Percentiles rank a stretch among this genome's conserved stretches.
Evolutionary conservation across 2,888 invertebrate species (phyloP).

Genomic region (Tigriopus californicus): DNA sequence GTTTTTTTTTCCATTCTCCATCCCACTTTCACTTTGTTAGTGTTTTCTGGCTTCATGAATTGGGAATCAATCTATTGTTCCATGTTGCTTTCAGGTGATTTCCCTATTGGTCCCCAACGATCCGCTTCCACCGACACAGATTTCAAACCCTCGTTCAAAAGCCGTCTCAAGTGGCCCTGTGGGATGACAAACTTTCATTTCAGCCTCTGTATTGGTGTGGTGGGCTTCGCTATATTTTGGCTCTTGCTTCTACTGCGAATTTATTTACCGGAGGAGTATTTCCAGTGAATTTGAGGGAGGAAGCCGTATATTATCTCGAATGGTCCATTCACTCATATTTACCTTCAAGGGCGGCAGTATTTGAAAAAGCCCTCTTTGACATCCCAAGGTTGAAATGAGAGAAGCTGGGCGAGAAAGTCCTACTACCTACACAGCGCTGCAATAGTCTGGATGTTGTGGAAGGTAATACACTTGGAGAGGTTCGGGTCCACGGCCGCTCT

Average conservation of each 20-base stretch:
- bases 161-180: neutral
- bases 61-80: no score
- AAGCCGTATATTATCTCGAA: neutral
- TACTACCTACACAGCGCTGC: neutral
- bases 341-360: neutral
- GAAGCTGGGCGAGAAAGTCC: neutral
- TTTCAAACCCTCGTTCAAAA: no score
- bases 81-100: no score
- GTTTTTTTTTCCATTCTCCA: no score
- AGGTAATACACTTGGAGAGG: no score
- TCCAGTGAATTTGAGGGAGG: neutral
- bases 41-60: no score
- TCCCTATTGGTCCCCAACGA: no score
- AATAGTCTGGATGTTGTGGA: neutral
- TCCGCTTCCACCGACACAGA: no score
- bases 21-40: no score
- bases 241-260: conserved; percentile 6
- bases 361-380: neutral
- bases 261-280: conserved; percentile 5
- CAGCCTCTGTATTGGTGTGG: conserved; percentile 6
- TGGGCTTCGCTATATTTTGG: conserved; percentile 11
- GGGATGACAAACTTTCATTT: conserved; percentile 10
- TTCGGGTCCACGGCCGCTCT: no score
- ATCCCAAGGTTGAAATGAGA: neutral
- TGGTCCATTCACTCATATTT: neutral